Evolutionary conservation across 2,888 invertebrate genomes (phyloP), one percentile per base, ranked within the genome.

Genomic region (Chorisops tibialis): DNA sequence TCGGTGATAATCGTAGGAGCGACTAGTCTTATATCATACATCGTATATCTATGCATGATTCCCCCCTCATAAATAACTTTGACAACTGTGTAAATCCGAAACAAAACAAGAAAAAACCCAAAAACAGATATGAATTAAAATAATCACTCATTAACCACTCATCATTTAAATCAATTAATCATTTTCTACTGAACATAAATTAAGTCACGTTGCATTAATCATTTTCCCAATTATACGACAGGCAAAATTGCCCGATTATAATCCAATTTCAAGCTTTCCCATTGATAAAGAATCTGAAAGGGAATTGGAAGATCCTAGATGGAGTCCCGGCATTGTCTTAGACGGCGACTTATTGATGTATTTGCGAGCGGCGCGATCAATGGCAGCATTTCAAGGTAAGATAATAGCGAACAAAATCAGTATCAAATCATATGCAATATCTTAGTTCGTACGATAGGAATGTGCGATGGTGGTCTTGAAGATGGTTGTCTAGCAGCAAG

Each of bases 401-500:
- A 16, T 45, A 12, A 24, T 49, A 22, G 12, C 21, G 16, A 41
- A 24, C 9, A 49, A n/a, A 16, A 47, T 18, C 47, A 5, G 19
- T 47, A 19, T 19, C 12, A 14, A 47, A 18, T 47, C 11, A 47
- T 47, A 11, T 12, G 18, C 12, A 48, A 48, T 48, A 22, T 30
- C 30, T 30, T 30, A 30, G 30, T 30, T 30, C 30, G 30, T 30
- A 30, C 30, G 56, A 45, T 62, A 70, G 95, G 96, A 72, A 96
- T 97, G 95, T 96, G 96, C 85, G 96, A 96, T 83, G 96, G 96
- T 67, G 96, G 96, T 68, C 91, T 96, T 59, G 96, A 96, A 80
- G 96, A 97, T 80, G 96, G 96, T 73, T 96, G 95, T 80, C 88
- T 93, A 74, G 96, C 96, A 69, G 97, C 96, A 72, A 93, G 94